Conservation (phyloP, 2,888 invertebrate genomes). For the Coleophora flavipennella region DNA sequence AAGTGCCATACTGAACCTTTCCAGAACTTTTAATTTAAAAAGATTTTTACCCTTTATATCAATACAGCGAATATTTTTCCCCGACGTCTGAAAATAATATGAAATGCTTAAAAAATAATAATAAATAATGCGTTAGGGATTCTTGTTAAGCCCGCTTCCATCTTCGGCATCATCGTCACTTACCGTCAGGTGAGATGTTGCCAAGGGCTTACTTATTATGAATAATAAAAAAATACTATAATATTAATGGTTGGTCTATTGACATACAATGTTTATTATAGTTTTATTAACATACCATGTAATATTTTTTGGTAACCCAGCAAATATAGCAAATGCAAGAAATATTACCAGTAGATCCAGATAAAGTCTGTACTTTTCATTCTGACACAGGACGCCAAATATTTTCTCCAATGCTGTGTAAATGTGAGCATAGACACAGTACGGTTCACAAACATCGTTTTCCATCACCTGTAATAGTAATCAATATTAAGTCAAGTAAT, state of each 20-base stretch:
- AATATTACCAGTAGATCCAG: conserved; percentile 50
- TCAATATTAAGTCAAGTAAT: too few relatives aligned
- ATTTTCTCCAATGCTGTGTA: conserved; percentile 63
- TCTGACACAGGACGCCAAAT: conserved; percentile 51
- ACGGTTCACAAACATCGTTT: conserved; percentile 60
- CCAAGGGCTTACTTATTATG: too few relatives aligned
- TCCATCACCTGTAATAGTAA: conserved; percentile 48
- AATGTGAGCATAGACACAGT: conserved; percentile 59
- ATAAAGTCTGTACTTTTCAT: conserved; percentile 53
- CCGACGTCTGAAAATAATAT: conserved; percentile 37
- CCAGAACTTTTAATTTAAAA: conserved; percentile 55
- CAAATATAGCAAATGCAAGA: too few relatives aligned
- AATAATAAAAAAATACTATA: too few relatives aligned
- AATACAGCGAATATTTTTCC: conserved; percentile 46
- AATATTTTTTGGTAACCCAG: too few relatives aligned
- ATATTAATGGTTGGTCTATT: too few relatives aligned
- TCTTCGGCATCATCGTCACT: too few relatives aligned
- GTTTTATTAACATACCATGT: too few relatives aligned
- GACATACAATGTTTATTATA: too few relatives aligned
- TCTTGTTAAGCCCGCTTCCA: too few relatives aligned
- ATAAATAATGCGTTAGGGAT: too few relatives aligned
- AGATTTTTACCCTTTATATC: conserved; percentile 60
- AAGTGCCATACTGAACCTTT: conserved; percentile 55
- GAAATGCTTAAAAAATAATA: background rate
- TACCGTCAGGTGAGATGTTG: too few relatives aligned